Evolutionary conservation across 2,113 vertebrate genomes (phyloP).

Genomic region (Promerops cafer): DNA sequence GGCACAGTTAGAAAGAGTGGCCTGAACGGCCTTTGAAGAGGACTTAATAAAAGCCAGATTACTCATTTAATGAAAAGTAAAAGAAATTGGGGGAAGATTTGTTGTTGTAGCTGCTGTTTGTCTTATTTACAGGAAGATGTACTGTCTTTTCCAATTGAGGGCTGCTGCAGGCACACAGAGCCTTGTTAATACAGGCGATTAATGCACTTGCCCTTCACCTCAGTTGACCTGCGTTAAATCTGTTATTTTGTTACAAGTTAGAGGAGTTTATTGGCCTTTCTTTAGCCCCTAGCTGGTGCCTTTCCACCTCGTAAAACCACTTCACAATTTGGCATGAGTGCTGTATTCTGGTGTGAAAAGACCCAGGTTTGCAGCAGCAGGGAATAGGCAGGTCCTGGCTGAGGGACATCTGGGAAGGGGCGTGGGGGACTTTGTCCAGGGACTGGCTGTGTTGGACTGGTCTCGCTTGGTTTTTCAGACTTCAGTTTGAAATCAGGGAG

Average conservation of each 20-base stretch:
- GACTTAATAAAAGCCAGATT: conserved; percentile 26
- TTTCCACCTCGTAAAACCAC: conserved; percentile 34
- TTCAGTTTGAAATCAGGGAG: not conserved
- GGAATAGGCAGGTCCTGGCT: not conserved
- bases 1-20: not conserved
- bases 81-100: not conserved
- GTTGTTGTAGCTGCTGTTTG: conserved; percentile 39
- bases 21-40: not conserved
- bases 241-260: conserved; percentile 40
- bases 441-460: not conserved
- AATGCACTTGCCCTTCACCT: conserved; percentile 58
- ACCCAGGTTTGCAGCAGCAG: not conserved
- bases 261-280: conserved; percentile 20
- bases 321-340: not conserved
- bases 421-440: accelerated
- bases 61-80: conserved; percentile 20
- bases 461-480: not conserved
- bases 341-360: conserved; percentile 11
- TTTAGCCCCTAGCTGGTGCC: conserved; percentile 8
- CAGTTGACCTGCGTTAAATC: conserved; percentile 24
- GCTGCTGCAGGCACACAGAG: not conserved
- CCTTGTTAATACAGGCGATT: conserved; percentile 29
- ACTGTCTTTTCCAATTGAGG: not conserved
- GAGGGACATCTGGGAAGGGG: not conserved
- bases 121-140: conserved; percentile 38